Conservation (phyloP, 2,888 invertebrate species). For the Scaeva pyrastri region DNA sequence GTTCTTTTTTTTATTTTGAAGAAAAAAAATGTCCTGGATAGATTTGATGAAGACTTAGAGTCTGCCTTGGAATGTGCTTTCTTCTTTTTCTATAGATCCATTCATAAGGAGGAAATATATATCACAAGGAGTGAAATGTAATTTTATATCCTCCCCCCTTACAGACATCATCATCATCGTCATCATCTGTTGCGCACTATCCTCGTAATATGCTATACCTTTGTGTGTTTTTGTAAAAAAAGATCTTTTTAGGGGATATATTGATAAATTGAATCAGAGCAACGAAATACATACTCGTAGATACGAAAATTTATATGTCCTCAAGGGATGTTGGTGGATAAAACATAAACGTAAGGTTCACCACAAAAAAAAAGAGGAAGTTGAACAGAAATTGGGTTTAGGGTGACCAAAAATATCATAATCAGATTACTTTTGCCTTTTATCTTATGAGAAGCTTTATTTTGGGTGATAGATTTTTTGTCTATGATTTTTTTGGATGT, state of each 20-base stretch:
- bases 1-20: not conserved
- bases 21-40: not conserved
- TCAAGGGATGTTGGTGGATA: not conserved
- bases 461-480: conserved; percentile 17
- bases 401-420: conserved; percentile 38
- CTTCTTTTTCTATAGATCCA: not conserved
- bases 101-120: conserved; percentile 21
- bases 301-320: conserved; percentile 29
- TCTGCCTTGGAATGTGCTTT: conserved; percentile 37
- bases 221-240: not conserved
- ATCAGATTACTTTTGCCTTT: conserved; percentile 46
- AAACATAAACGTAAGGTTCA: conserved; percentile 24
- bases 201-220: too few species aligned
- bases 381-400: conserved; percentile 32
- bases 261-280: conserved; percentile 43
- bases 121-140: conserved; percentile 22
- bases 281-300: conserved; percentile 21
- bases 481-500: conserved; percentile 13
- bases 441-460: conserved; percentile 19
- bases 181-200: conserved; percentile 49
- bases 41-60: conserved; percentile 40
- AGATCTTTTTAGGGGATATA: conserved; percentile 34
- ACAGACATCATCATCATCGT: conserved; percentile 12
- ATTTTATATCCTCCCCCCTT: conserved; percentile 21
- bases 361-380: conserved; percentile 12